Evolutionary conservation across 92 coral and sea anemone species (phyloP).

Genomic region (Bergia puertoricense): DNA sequence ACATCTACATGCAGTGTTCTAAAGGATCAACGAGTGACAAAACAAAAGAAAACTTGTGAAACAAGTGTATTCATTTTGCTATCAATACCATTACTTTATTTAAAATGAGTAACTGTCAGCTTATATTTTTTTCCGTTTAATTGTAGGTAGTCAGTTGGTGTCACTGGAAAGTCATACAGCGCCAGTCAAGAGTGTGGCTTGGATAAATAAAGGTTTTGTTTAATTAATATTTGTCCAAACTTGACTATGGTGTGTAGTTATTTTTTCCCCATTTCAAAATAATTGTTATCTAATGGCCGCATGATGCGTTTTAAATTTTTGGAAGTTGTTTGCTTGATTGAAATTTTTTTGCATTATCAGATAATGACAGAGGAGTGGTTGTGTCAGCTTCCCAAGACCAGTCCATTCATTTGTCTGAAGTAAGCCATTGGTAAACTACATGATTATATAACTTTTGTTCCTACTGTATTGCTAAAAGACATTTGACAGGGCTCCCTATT

Average conservation of each 20-base stretch:
- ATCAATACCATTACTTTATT: no score
- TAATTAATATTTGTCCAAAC: neutral
- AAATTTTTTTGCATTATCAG: slow-evolving; percentile 34
- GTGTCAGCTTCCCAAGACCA: slow-evolving; percentile 93
- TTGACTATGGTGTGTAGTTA: neutral
- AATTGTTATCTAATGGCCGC: neutral
- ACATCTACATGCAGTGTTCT: no score
- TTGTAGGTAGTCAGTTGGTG: slow-evolving; percentile 69
- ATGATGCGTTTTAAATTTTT: neutral
- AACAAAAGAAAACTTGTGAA: no score
- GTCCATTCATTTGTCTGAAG: slow-evolving; percentile 80
- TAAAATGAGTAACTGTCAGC: no score
- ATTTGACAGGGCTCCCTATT: no score
- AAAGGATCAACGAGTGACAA: no score
- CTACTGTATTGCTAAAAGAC: no score
- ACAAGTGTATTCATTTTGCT: no score
- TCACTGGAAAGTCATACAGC: slow-evolving; percentile 73
- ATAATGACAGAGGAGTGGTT: slow-evolving; percentile 71
- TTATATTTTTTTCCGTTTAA: neutral
- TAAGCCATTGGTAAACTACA: neutral
- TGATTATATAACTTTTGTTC: no score
- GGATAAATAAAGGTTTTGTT: slow-evolving; percentile 80
- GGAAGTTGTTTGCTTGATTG: neutral
- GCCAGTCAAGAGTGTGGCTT: slow-evolving; percentile 94
- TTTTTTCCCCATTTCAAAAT: neutral